Base-by-base conservation (phyloP, 2,113 vertebrate species). In the Cebus imitator region DNA sequence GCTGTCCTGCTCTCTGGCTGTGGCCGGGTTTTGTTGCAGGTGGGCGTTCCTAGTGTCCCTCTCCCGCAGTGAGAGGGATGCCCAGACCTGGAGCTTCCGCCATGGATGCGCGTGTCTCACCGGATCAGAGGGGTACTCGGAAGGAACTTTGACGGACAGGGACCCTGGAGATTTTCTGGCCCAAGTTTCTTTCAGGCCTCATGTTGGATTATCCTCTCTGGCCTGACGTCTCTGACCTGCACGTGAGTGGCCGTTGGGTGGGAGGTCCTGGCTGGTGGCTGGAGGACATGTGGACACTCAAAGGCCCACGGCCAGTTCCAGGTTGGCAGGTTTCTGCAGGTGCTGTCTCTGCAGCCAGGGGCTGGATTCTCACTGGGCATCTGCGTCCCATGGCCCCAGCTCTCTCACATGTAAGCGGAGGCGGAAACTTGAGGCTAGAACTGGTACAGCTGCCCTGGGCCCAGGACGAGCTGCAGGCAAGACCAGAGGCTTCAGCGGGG, bases 331-430 rank as follows among this genome's bases (percentile, higher is more conserved):
- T 45, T 43, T 43, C 73, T 5, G 17, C 48, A 50, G 45, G 30
- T 30, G 27, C 48, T 5, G 1, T 9, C 76, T 18, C 76, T 32
- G 16, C 32, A 11, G 45, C 76, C 48, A 32, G 5, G 45, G 43
- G 14, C 75, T 4, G 27, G 12, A 8, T 17, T 45, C 16, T 45
- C 8, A 32, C 8, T 4, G 27, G 45, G 45, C 16, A 32, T 8
- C 70, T 1, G 43, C 2, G 0, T 78, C 82, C 3, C 1, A 6
- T 7, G 7, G 40, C 17, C 9, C 7, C 0, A 6, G 76, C 64
- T 18, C 43, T 50, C 48, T 4, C 9, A 27, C 61, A 6, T 40
- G 14, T 30, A 5, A 16, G 11, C 25, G 14, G 48, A 72, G 76
- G 52, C 25, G 11, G 48, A 3, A 4, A 25, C 61, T 43, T 17